phyloP scores from a whole-genome alignment of 2,888 invertebrate genomes.

The Catocala fraxini region DNA sequence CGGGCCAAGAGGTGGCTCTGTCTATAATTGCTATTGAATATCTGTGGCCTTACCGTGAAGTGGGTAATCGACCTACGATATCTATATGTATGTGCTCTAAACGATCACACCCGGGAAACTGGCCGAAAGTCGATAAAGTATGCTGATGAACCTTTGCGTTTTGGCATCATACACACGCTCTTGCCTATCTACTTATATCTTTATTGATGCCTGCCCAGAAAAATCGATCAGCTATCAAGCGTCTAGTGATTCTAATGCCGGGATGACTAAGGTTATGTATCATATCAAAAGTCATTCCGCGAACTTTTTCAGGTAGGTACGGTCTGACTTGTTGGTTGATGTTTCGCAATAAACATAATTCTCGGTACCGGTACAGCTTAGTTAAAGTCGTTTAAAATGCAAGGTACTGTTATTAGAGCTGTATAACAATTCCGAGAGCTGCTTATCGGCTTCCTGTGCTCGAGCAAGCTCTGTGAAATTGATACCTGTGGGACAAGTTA shows the following conservation, averaged over 20 bases:
- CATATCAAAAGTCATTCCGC: no score
- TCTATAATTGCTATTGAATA: background rate
- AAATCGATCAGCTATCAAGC: background rate
- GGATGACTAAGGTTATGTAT: background rate
- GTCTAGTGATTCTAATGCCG: background rate
- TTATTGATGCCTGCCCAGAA: background rate
- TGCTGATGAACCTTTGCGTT: background rate
- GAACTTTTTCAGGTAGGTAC: no score
- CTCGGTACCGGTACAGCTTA: no score
- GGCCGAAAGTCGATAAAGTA: background rate
- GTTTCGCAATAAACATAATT: no score
- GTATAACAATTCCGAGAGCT: no score
- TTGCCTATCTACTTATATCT: background rate
- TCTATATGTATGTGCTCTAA: slow-evolving; percentile 4
- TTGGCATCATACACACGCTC: background rate
- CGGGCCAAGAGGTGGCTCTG: background rate
- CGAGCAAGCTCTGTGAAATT: no score
- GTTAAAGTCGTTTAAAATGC: no score
- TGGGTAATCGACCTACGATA: background rate
- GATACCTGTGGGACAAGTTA: no score
- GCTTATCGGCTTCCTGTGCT: no score
- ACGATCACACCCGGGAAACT: background rate
- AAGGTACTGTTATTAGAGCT: no score
- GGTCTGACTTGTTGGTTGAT: no score
- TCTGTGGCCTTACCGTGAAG: background rate